phyloP scores from a whole-genome alignment of 1,140 invertebrate species.

The Venustaconcha ellipsiformis region DNA sequence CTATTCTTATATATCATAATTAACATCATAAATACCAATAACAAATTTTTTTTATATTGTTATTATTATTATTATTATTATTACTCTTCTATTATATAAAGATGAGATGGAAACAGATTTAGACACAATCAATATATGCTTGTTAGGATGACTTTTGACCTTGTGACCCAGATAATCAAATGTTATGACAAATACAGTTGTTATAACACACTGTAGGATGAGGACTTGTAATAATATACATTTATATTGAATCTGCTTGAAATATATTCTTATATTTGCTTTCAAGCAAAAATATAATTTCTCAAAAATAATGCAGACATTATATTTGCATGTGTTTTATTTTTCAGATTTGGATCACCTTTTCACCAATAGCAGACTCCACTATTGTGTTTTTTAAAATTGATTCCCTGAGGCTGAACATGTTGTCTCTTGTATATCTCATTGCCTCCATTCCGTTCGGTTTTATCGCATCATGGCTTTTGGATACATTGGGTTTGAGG shows the following conservation, averaged over 20 bases:
- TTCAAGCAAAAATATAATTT: not conserved
- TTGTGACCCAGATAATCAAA: not conserved
- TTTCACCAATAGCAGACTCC: conserved; percentile 70
- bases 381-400: conserved; percentile 66
- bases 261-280: not conserved
- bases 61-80: no score
- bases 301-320: not conserved
- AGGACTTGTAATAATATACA: not conserved
- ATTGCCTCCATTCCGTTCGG: conserved; percentile 69
- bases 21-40: no score
- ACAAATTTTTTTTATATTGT: no score
- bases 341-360: conserved; percentile 71
- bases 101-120: no score
- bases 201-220: not conserved
- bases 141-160: no score
- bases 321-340: conserved; percentile 13
- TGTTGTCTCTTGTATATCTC: conserved; percentile 70
- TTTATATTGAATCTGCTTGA: not conserved
- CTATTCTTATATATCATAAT: no score
- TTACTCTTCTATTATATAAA: no score
- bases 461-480: conserved; percentile 69
- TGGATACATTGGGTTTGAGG: conserved; percentile 69
- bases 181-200: not conserved
- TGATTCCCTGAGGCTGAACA: conserved; percentile 63
- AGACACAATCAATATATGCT: no score